Percentiles rank a stretch among this genome's conserved stretches.
Conservation (phyloP, 2,113 vertebrate genomes). For the Chauna torquata region DNA sequence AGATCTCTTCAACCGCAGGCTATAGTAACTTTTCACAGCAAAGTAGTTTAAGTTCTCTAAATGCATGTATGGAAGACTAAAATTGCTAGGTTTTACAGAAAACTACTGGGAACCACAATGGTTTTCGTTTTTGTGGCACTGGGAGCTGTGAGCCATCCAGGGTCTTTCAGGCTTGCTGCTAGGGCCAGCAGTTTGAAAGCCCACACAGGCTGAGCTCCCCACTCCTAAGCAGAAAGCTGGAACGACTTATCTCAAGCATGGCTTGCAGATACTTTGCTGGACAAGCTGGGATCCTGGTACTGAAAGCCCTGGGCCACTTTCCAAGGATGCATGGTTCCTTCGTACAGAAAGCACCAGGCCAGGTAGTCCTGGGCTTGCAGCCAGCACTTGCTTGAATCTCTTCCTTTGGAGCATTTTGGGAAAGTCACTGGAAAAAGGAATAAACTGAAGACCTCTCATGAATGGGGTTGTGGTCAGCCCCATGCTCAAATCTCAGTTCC, state of each 20-base stretch:
- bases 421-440: not conserved
- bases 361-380: not conserved
- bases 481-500: not conserved
- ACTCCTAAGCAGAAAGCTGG: not conserved
- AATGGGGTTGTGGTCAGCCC: not conserved
- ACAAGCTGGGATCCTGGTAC: not conserved
- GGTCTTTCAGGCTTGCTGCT: not conserved
- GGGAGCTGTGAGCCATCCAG: not conserved
- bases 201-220: not conserved
- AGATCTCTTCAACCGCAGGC: not conserved
- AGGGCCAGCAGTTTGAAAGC: not conserved
- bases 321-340: not conserved
- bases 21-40: not conserved
- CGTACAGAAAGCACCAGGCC: not conserved
- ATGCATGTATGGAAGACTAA: accelerated
- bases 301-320: not conserved
- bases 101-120: not conserved
- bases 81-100: not conserved
- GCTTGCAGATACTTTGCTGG: not conserved
- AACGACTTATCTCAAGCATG: not conserved
- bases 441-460: not conserved
- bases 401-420: not conserved
- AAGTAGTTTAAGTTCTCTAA: not conserved
- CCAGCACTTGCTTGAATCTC: not conserved
- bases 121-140: not conserved